phyloP scores from a whole-genome alignment of 2,888 invertebrate genomes.

The Ennomos erosarius region DNA sequence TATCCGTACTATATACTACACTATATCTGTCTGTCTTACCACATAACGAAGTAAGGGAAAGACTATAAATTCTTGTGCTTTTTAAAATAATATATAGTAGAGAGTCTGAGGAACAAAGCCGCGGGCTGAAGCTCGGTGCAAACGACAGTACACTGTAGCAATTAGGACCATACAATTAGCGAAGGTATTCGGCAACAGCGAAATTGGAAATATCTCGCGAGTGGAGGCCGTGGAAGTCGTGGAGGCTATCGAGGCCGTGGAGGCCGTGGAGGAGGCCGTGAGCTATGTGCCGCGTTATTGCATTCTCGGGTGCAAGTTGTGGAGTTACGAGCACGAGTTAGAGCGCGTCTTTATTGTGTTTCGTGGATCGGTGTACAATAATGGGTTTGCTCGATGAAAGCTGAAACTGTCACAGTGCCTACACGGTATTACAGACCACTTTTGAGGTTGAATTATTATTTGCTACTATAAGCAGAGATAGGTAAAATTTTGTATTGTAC shows the following conservation, averaged over 20 bases:
- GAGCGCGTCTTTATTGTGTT: not conserved
- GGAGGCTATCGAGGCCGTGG: too few relatives aligned
- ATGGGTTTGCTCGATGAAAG: too few relatives aligned
- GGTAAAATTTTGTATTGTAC: too few relatives aligned
- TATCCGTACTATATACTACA: too few relatives aligned
- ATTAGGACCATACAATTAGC: constrained; percentile 50
- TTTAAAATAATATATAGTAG: too few relatives aligned
- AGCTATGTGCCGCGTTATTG: constrained; percentile 43
- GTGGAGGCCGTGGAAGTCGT: constrained; percentile 1
- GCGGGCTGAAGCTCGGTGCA: not conserved
- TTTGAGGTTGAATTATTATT: too few relatives aligned
- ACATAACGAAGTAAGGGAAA: not conserved
- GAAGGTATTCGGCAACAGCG: constrained; percentile 53
- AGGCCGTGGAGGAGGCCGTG: constrained; percentile 6
- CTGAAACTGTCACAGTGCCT: too few relatives aligned
- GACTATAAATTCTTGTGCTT: not conserved
- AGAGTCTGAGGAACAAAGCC: not conserved
- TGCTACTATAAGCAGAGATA: too few relatives aligned
- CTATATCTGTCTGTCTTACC: too few relatives aligned
- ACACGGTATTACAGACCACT: too few relatives aligned
- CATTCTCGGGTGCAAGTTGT: constrained; percentile 45
- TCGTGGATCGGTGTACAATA: not conserved
- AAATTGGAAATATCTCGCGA: constrained; percentile 50
- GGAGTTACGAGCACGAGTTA: constrained; percentile 5
- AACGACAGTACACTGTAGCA: constrained; percentile 29